Evolutionary conservation across 2,888 invertebrate species (phyloP), one percentile per base, ranked within the genome.

Genomic region (Parnassius glacialis): DNA sequence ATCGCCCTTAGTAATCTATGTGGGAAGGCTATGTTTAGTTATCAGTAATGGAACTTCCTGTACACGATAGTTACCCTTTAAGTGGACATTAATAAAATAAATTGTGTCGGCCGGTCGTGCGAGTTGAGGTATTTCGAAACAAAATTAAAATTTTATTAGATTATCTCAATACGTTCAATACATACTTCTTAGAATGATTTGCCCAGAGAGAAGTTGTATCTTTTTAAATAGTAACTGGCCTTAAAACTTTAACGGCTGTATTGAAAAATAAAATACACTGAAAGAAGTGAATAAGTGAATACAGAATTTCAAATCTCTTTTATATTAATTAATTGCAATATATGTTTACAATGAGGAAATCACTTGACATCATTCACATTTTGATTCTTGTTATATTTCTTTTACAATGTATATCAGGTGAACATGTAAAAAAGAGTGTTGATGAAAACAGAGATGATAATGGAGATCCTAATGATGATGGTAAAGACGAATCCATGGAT

Each of bases 381-480:
- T 64, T 83, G 20, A 50, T 80, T 68, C 67, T 79, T 65, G 47
- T 76, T 68, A 55, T 78, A 62, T 71, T 83, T 64, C 59, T 84
- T 65, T 72, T 77, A 56, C 68, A 73, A 59, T 76, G 76, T 51
- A 66, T 79, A 57, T 66, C 69, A 34, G 76, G 78, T 68, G 82
- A 82, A 59, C 81, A 83, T 74, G 82, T 83, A 11, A 88, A 87
- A 68, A 88, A 88, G 71, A 89, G 85, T 70, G 78, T 80, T 20
- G 86, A 88, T 61, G 85, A 87, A 47, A 80, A 73, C 59, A 76
- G 79, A 71, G 85, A 86, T 62, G 84, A 85, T 61, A 83, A 73
- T 48, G 84, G 83, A 52, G 85, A 86, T 57, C 74, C 66, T 42
- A 77, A 73, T 64, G 84, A 86, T 43, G 87, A 89, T n/a, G 59